phyloP scores from a whole-genome alignment of 2,888 invertebrate genomes.

The Tetranychus truncatus region DNA sequence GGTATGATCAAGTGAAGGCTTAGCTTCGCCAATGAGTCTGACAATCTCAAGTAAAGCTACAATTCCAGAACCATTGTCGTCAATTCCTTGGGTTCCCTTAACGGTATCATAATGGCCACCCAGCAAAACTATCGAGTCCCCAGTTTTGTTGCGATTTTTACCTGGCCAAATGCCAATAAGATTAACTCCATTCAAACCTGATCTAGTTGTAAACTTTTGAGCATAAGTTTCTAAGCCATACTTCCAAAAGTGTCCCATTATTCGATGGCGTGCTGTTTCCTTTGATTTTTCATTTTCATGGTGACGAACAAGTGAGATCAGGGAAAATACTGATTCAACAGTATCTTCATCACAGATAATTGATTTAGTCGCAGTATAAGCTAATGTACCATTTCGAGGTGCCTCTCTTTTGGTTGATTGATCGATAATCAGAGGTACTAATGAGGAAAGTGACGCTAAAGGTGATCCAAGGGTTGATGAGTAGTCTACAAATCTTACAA shows the following conservation, averaged over 20 bases:
- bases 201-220: neutral
- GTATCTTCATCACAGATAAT: neutral
- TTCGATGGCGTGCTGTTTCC: neutral
- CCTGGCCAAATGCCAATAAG: slow-evolving; percentile 32
- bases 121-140: slow-evolving; percentile 31
- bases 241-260: neutral
- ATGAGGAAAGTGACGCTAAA: neutral
- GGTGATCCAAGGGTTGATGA: neutral
- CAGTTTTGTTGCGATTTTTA: slow-evolving; percentile 29
- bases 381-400: neutral
- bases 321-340: neutral
- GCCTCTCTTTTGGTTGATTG: neutral
- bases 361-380: neutral
- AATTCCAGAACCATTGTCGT: slow-evolving; percentile 34
- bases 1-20: slow-evolving; percentile 27
- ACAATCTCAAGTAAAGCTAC: slow-evolving; percentile 32
- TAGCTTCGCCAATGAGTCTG: slow-evolving; percentile 26
- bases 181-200: slow-evolving; percentile 28
- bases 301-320: neutral
- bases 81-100: slow-evolving; percentile 26
- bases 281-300: neutral
- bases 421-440: neutral
- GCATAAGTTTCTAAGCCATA: slow-evolving; percentile 4
- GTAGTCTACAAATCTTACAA: neutral
- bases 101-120: slow-evolving; percentile 34